A percentile compares a stretch with the other conserved stretches of the same genome.
These are phyloP conservation scores for Melanaphis sacchari DNA, from an alignment of 1,140 invertebrate genomes.

Conservation along the genomic window DNA sequence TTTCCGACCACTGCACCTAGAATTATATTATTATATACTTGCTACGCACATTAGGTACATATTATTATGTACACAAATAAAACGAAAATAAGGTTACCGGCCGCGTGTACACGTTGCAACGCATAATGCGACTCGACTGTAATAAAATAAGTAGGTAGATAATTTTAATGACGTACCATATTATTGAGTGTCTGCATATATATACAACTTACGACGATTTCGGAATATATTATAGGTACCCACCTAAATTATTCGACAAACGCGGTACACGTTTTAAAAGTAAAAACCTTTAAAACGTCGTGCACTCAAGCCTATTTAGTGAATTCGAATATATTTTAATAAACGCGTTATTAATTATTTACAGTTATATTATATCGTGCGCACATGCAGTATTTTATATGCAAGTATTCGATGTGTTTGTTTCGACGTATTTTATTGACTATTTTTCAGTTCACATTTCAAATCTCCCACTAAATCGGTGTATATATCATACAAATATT, in stretches of 20 bases:
- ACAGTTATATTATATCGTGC: background rate
- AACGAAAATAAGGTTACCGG: background rate
- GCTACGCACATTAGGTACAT: background rate
- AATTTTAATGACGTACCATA: slow-evolving; percentile 14
- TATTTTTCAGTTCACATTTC: background rate
- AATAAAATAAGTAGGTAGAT: slow-evolving; percentile 15
- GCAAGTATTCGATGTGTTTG: too few species aligned
- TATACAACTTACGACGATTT: background rate
- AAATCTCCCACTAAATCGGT: background rate
- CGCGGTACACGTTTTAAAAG: background rate
- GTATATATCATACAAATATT: background rate
- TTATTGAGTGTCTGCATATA: background rate
- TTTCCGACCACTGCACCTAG: background rate
- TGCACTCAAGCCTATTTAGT: background rate
- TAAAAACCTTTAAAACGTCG: background rate
- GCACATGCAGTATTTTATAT: background rate
- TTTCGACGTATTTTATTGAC: background rate
- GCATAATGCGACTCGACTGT: background rate
- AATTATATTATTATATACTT: background rate
- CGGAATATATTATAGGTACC: background rate
- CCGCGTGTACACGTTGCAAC: background rate
- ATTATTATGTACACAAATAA: background rate
- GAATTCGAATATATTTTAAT: background rate
- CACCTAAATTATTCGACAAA: background rate
- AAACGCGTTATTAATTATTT: background rate